Base-by-base conservation (phyloP, 2,888 invertebrate species). In the Cryptophagus acutangulus region DNA sequence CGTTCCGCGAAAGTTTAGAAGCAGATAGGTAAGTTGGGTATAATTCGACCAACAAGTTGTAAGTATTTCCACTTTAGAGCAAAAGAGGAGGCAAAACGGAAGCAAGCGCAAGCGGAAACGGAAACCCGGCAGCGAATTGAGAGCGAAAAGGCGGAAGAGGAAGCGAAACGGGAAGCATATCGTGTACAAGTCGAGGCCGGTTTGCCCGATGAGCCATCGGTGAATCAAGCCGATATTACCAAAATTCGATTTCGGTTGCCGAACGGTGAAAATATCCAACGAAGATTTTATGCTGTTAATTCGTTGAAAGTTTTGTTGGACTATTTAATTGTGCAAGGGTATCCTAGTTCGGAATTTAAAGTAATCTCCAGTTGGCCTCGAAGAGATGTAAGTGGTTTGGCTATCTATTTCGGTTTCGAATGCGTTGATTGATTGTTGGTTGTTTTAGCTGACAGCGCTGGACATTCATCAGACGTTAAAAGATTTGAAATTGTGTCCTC, bases 321-420 rank as follows among this genome's bases (percentile, higher is more conserved):
- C 72, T 95, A 81, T 74, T 78, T 94, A 51, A 82, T 87, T 41
- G 88, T 91, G 31, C 79, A 89, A 73, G 94, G 94, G 43, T 95
- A 82, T 71, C 86, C 89, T 48, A 78, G 81, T 55, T 84, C 86
- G 57, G 87, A 87, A 64, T 94, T 82, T 68, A 95, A 94, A 77
- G 82, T 94, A 45, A 84, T 95, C 59, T 84, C 87, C 58, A 88
- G 91, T 70, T 95, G 88, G 87, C 95, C 95, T 65, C 81, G 93
- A 65, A 82, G 87, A 78, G 95, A 95, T 79, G 89, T 95, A 74
- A 87, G 88, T 83, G 55, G 3, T 30, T n/a, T n/a, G n/a, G n/a
- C n/a, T n/a, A n/a, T n/a, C n/a, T n/a, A n/a, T n/a, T n/a, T n/a
- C n/a, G n/a, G n/a, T n/a, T 28, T 38, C 10, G 25, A 4, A 1